Base-by-base conservation (phyloP, 2,797 vertebrate genomes). In the Falco peregrinus region DNA sequence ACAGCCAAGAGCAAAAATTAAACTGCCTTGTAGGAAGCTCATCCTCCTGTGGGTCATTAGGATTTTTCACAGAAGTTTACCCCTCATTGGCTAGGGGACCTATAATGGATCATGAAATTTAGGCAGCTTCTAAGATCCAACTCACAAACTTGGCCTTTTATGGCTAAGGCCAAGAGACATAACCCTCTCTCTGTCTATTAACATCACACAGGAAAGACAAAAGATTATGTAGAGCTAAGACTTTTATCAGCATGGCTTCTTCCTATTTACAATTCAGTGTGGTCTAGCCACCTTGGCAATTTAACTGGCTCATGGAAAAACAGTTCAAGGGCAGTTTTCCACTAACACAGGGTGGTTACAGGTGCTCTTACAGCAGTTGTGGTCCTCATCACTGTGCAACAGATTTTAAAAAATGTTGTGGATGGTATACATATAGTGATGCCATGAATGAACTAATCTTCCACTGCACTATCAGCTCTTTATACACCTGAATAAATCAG, bases 251-350 rank as follows among this genome's bases (percentile, higher is more conserved):
- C 9, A 18, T 24, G 5, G 6, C 6, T 78, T 70, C 31, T 56
- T 88, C 7, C 25, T 56, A 3, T 80, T 21, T 50, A 18, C 26
- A 56, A 11, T 22, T 84, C 19, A 22, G 12, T 47, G 39, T 68
- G 25, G 45, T 4, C 10, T 59, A 56, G 10, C 5, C 16, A 28
- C 0, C 0, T 0, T 68, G 20, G 2, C 25, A 53, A 7, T 13
- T 86, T 67, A 47, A 50, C 13, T 35, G 13, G 3, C 20, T 75
- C 4, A 20, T 28, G 17, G 33, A 13, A 78, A 78, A 71, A 21
- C 13, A 45, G 1, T 12, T 25, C 41, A 37, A 68, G 17, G 25
- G 11, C 10, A 24, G 10, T 47, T 85, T 81, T 53, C 8, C 14
- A 7, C 37, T 63, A 48, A 13, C 22, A n/a, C 25, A 50, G 25